These are phyloP conservation scores for Apteryx mantelli DNA, from an alignment of 2,113 vertebrate species.

Conservation along the genomic window DNA sequence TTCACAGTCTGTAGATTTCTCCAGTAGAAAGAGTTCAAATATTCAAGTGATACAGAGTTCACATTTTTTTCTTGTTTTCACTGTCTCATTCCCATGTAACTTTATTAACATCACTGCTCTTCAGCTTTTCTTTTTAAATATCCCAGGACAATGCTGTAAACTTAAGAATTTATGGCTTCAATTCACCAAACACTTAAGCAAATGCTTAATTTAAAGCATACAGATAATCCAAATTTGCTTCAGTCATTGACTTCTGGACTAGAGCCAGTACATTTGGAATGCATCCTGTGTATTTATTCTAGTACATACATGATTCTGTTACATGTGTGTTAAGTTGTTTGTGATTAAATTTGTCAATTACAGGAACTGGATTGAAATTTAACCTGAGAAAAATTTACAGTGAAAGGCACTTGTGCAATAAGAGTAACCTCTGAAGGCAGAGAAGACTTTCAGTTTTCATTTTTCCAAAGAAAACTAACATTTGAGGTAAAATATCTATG, in stretches of 20 bases:
- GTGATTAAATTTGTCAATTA: constrained; percentile 54
- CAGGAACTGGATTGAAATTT: constrained; percentile 19
- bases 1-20: background rate
- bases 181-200: constrained; percentile 32
- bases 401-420: background rate
- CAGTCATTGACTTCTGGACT: constrained; percentile 27
- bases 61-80: constrained; percentile 2
- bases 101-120: background rate
- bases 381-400: background rate
- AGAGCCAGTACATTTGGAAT: constrained; percentile 54
- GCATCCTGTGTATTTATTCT: constrained; percentile 54
- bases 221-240: constrained; percentile 59
- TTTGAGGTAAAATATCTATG: background rate
- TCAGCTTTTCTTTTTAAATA: constrained; percentile 26
- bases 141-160: background rate
- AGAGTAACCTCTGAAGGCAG: background rate
- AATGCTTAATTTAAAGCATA: constrained; percentile 65
- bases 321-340: constrained; percentile 43
- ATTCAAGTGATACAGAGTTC: background rate
- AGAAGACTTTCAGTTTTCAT: background rate
- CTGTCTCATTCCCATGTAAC: background rate
- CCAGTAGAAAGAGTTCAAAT: background rate
- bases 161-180: constrained; percentile 25
- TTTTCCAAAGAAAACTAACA: background rate
- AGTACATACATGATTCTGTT: constrained; percentile 21